Conservation (phyloP, 2,888 invertebrate species). For the Latheticus oryzae region DNA sequence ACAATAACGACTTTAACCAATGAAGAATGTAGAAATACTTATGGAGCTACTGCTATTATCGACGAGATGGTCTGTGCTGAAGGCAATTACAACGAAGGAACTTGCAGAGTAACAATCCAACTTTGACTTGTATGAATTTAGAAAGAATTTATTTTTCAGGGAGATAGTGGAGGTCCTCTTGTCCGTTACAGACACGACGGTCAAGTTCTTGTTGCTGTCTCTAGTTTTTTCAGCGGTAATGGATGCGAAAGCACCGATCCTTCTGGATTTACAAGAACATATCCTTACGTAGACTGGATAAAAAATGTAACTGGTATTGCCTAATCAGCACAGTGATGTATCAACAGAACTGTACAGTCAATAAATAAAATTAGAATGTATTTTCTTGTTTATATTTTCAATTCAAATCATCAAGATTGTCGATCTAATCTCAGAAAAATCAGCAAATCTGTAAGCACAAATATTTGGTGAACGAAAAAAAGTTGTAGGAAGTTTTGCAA, state of each 20-base stretch:
- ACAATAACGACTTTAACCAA: neutral
- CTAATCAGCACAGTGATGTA: no score
- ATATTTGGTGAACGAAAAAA: no score
- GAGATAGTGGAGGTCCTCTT: constrained; percentile 17
- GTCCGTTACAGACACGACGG: constrained; percentile 7
- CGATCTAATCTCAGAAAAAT: neutral
- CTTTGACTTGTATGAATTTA: neutral
- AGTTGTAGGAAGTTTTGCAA: constrained; percentile 2
- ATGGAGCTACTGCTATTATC: constrained; percentile 8
- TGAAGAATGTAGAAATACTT: constrained; percentile 16
- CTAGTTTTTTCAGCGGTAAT: constrained; percentile 10
- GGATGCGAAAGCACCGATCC: constrained; percentile 23
- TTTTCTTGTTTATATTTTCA: neutral
- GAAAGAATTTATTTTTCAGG: constrained; percentile 5
- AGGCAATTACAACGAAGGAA: constrained; percentile 24
- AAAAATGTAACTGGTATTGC: constrained; percentile 13
- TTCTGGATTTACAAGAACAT: constrained; percentile 20
- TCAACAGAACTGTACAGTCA: no score
- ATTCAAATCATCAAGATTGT: no score
- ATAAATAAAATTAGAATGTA: no score
- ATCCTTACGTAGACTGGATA: constrained; percentile 13
- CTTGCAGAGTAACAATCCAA: constrained; percentile 5
- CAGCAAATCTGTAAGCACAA: neutral
- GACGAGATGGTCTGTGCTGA: constrained; percentile 18
- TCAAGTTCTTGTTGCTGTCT: no score